Percentiles rank a stretch among this genome's conserved stretches.
These are phyloP conservation scores for Siniperca obscura DNA, from an alignment of 2,797 vertebrate species.

Conservation along the genomic window DNA sequence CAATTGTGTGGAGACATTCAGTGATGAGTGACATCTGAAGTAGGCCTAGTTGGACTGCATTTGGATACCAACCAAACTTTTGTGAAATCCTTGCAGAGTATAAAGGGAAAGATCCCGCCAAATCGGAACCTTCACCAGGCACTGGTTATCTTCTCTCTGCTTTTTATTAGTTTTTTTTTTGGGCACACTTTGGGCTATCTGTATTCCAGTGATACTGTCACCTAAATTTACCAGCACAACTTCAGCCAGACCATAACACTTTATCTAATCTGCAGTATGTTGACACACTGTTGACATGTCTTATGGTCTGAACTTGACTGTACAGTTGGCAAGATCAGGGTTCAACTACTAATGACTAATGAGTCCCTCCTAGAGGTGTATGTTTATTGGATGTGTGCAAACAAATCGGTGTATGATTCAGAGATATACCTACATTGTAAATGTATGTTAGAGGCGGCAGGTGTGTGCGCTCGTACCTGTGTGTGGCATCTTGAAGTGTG, in stretches of 20 bases:
- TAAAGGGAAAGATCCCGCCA: neutral
- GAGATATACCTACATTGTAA: slow-evolving; percentile 32
- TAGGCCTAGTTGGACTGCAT: neutral
- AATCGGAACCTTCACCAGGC: neutral
- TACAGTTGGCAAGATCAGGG: slow-evolving; percentile 51
- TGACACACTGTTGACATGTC: slow-evolving; percentile 61
- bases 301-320: slow-evolving; percentile 58
- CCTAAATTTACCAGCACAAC: slow-evolving; percentile 26
- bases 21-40: neutral
- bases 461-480: neutral
- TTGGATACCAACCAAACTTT: neutral
- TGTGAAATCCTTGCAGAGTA: neutral
- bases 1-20: neutral
- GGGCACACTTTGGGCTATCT: neutral
- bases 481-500: neutral
- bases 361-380: neutral
- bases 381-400: slow-evolving; percentile 15
- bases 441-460: slow-evolving; percentile 17
- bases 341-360: slow-evolving; percentile 31
- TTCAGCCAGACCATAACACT: neutral
- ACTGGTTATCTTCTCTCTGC: neutral
- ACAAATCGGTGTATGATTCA: slow-evolving; percentile 28
- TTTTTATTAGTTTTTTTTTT: neutral
- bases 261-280: slow-evolving; percentile 77
- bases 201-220: neutral